Evolutionary conservation across 2,797 vertebrate genomes (phyloP).

Genomic region (Eulemur albifrons): DNA sequence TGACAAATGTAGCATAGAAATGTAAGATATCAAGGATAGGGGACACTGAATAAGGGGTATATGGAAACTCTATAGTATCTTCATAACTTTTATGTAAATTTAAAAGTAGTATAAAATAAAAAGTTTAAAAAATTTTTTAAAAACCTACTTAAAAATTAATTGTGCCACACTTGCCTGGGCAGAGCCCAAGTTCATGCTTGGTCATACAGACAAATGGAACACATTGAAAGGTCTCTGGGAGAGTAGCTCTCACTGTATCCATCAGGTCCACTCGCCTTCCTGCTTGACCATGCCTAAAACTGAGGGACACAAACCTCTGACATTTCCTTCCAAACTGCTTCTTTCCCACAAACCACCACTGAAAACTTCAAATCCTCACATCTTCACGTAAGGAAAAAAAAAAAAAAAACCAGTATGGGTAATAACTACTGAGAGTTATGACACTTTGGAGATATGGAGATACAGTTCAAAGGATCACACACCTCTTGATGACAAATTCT

Average conservation of each 20-base stretch:
- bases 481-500: background rate
- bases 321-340: background rate
- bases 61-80: background rate
- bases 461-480: background rate
- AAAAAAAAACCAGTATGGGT: background rate
- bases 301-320: background rate
- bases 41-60: background rate
- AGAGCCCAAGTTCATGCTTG: background rate
- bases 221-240: background rate
- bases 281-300: conserved; percentile 3
- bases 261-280: background rate
- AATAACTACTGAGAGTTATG: background rate
- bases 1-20: background rate
- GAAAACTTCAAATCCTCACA: background rate
- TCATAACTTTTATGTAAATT: background rate
- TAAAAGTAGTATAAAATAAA: conserved; percentile 22
- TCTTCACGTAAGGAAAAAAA: background rate
- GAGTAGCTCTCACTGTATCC: background rate
- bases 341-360: background rate
- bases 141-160: background rate
- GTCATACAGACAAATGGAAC: background rate
- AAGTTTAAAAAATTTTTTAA: background rate
- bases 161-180: background rate
- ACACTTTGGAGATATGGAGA: background rate
- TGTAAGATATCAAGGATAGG: background rate